Percentiles rank a stretch among this genome's conserved stretches.
These are phyloP conservation scores for Brachyrhaphis roseni DNA, from an alignment of 2,797 vertebrate species.

Conservation along the genomic window DNA sequence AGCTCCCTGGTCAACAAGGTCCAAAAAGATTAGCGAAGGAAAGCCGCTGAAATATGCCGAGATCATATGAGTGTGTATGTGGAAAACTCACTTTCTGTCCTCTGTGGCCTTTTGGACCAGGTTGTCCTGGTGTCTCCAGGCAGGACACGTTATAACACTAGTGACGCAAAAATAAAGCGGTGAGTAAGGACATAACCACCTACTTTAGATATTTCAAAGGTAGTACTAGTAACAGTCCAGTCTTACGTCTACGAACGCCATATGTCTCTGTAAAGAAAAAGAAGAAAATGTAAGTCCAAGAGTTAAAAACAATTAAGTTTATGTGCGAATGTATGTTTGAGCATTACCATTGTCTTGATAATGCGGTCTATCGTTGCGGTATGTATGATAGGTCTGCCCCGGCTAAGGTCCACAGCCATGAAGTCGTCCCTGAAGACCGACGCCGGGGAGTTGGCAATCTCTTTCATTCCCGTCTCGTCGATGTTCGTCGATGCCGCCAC, in stretches of 20 bases:
- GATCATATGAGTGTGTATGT: conserved; percentile 2
- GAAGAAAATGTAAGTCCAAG: conserved; percentile 27
- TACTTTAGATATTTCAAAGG: background rate
- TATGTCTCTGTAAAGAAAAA: conserved; percentile 84
- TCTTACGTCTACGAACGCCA: conserved; percentile 89
- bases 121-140: conserved; percentile 85
- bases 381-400: conserved; percentile 50
- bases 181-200: conserved; percentile 6
- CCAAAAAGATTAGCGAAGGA: conserved; percentile 13
- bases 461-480: conserved; percentile 85
- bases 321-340: background rate
- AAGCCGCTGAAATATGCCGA: background rate
- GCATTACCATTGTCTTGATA: conserved; percentile 90
- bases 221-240: background rate
- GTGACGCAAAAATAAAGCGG: conserved; percentile 19
- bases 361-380: conserved; percentile 86
- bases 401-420: conserved; percentile 79
- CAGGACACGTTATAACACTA: conserved; percentile 93
- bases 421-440: conserved; percentile 87
- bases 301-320: background rate
- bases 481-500: conserved; percentile 86
- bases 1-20: conserved; percentile 83
- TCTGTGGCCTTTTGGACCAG: conserved; percentile 86
- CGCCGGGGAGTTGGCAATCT: conserved; percentile 87
- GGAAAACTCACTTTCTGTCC: conserved; percentile 91